These are phyloP conservation scores for Gymnoscopelus microlampas DNA, from an alignment of 2,797 vertebrate genomes.

Conservation along the genomic window DNA sequence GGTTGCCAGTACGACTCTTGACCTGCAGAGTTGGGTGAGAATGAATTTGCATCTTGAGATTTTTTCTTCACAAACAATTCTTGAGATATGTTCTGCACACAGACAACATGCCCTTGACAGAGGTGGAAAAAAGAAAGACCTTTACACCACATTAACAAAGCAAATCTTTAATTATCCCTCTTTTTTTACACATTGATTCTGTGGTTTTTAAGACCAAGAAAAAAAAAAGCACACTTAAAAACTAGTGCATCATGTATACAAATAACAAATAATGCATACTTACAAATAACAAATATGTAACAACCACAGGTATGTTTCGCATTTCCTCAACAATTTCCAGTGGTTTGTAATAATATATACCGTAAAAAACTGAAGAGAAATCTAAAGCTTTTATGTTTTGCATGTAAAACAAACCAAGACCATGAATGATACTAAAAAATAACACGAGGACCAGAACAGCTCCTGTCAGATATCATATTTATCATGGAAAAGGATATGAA, in stretches of 20 bases:
- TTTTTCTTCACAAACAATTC: too few species aligned
- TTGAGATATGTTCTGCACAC: too few species aligned
- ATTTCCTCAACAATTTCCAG: not conserved
- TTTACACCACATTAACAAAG: too few species aligned
- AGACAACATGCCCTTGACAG: too few species aligned
- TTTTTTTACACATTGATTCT: conserved; percentile 22
- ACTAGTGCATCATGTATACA: conserved; percentile 46
- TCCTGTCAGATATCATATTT: too few species aligned
- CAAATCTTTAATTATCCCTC: too few species aligned
- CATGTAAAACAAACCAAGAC: not conserved
- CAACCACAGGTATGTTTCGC: conserved; percentile 2
- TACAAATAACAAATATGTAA: conserved; percentile 49
- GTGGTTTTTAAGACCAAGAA: conserved; percentile 21
- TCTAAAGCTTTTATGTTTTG: too few species aligned
- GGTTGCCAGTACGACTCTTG: too few species aligned
- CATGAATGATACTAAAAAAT: conserved; percentile 1
- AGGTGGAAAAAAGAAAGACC: too few species aligned
- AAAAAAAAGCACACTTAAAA: conserved; percentile 51
- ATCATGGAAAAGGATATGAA: too few species aligned
- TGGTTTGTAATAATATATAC: not conserved
- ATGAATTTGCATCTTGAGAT: too few species aligned
- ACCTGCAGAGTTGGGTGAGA: too few species aligned
- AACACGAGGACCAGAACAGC: not conserved
- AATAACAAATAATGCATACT: conserved; percentile 35
- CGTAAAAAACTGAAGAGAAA: not conserved